Percentiles rank a stretch among this genome's conserved stretches.
Conservation (phyloP, 1,140 invertebrate genomes). For the Bombus cullumanus region DNA sequence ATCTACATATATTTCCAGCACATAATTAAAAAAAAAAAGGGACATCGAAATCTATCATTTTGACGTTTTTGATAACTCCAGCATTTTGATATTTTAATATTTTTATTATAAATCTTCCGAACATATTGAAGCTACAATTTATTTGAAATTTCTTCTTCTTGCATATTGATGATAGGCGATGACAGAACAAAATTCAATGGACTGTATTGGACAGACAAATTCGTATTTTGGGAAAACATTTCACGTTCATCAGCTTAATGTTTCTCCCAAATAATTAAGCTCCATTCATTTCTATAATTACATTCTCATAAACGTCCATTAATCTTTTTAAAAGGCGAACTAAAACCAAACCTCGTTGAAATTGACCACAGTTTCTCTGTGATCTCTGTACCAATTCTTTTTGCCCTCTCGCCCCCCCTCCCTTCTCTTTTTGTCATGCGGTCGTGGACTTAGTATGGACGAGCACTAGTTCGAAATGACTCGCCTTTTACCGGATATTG, state of each 20-base stretch:
- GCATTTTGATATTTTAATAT: no score
- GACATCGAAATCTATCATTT: no score
- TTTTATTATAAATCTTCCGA: no score
- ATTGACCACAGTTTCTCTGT: background rate
- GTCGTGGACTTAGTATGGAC: constrained; percentile 25
- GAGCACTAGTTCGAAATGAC: constrained; percentile 44
- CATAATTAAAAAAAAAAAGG: no score
- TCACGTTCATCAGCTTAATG: background rate
- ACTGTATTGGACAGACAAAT: background rate
- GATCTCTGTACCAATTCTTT: background rate
- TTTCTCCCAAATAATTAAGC: no score
- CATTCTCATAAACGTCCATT: background rate
- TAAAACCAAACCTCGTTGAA: background rate
- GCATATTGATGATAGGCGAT: no score
- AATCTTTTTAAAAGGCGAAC: background rate
- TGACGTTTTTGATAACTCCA: no score
- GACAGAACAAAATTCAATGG: no score
- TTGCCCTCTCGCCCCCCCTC: background rate
- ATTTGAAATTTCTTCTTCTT: no score
- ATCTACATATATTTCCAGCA: no score
- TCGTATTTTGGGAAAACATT: background rate
- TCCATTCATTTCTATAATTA: background rate
- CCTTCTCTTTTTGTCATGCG: background rate
- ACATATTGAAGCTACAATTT: no score
- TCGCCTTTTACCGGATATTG: constrained; percentile 67